Base-by-base conservation (phyloP, 2,888 invertebrate genomes). In the Ferdinandea cuprea region DNA sequence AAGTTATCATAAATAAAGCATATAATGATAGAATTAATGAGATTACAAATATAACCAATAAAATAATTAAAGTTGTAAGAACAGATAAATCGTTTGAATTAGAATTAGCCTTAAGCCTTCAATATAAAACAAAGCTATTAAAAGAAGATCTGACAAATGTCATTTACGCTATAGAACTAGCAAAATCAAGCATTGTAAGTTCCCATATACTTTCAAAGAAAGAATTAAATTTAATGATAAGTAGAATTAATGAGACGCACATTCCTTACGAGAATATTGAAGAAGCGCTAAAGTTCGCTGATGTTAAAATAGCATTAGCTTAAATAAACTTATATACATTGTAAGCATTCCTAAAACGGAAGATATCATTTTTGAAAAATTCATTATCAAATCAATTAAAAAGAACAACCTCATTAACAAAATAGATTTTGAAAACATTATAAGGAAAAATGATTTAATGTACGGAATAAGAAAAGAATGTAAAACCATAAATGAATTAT, bases 211-310 rank as follows among this genome's bases (percentile, higher is more conserved):
- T 83, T 2, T 71, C 54, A 8, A 72, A 68, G 30, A n/a, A 21
- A 6, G 63, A 73, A 68, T 32, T 84, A 17, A 58, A 35, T 25
- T 25, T 46, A 28, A 35, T 58, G 32, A 19, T 63, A 9, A 46
- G 54, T 25, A 78, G 42, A 15, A 21, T 79, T 15, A 68, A 81
- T 46, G 50, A 61, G 52, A 59, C 48, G 30, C 42, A 46, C 28
- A 44, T 78, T 9, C 73, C 73, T 6, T 84, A 65, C 32, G 15
- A 50, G 21, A 84, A 84, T 28, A 13, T 77, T 11, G 77, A 79
- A 65, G 72, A 84, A 40, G 83, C 83, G 35, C 25, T 85, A 30
- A 68, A 79, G 50, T 76, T 85, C 35, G 66, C 72, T 3, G 65
- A 83, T 32, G 73, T 83, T 50, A 73, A 81, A 74, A 44, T 72